Percentiles rank a stretch among this genome's conserved stretches.
These are phyloP conservation scores for Anas acuta DNA, from an alignment of 2,797 vertebrate species.

Conservation along the genomic window DNA sequence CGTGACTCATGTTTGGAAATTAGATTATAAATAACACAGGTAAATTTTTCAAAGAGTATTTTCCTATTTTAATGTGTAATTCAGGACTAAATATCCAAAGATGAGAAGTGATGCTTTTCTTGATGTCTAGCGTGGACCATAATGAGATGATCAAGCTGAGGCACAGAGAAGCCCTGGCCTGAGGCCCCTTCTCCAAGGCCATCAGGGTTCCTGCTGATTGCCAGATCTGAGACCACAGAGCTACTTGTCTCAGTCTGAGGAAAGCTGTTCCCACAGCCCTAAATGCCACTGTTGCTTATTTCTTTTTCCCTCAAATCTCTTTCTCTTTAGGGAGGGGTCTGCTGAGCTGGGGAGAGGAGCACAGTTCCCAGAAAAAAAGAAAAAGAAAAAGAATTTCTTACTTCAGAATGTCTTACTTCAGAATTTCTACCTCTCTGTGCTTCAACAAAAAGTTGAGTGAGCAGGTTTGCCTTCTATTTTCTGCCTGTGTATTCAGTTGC, in stretches of 20 bases:
- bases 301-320: neutral
- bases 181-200: neutral
- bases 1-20: neutral
- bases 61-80: neutral
- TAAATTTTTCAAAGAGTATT: slow-evolving; percentile 7
- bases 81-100: neutral
- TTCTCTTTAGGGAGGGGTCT: neutral
- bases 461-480: neutral
- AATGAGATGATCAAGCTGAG: neutral
- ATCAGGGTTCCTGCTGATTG: neutral
- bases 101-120: neutral
- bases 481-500: rapidly evolving
- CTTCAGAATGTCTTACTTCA: neutral
- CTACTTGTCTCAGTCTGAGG: neutral
- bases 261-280: neutral
- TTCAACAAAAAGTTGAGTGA: neutral
- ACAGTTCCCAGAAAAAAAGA: neutral
- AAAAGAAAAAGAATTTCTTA: rapidly evolving
- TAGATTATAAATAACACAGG: neutral
- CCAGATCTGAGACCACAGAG: neutral
- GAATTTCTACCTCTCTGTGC: neutral
- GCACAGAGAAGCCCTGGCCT: neutral
- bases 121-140: neutral
- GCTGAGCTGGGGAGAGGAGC: neutral
- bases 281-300: neutral